Conservation (phyloP, 2,113 vertebrate species). For the Bos taurus region DNA sequence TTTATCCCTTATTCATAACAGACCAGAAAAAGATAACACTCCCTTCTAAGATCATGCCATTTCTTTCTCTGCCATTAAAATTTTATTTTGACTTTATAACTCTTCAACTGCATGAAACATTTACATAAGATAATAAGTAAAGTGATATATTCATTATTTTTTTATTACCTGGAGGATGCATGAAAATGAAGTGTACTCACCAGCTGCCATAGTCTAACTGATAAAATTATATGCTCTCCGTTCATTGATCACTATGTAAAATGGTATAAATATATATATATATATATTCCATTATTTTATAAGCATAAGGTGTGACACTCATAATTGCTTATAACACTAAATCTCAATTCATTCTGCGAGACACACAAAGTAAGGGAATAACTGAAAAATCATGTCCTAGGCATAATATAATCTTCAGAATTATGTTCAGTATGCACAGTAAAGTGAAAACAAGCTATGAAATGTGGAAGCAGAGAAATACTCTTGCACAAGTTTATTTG, state of each 20-base stretch:
- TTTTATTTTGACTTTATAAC: conserved; percentile 72
- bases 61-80: conserved; percentile 61
- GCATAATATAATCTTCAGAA: conserved; percentile 40
- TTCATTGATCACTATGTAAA: conserved; percentile 49
- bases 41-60: background rate
- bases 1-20: background rate
- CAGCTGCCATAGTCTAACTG: conserved; percentile 57
- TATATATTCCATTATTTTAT: conserved; percentile 56
- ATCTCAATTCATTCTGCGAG: conserved; percentile 28
- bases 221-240: conserved; percentile 60
- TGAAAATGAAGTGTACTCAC: conserved; percentile 67
- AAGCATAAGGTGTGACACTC: conserved; percentile 42
- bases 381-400: conserved; percentile 39
- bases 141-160: conserved; percentile 71
- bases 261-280: background rate
- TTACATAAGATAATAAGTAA: conserved; percentile 70
- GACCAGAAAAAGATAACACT: conserved; percentile 5
- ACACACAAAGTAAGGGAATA: background rate
- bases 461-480: conserved; percentile 31
- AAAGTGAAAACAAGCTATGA: conserved; percentile 49
- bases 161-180: conserved; percentile 66
- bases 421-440: conserved; percentile 50
- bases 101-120: conserved; percentile 69
- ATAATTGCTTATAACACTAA: conserved; percentile 56
- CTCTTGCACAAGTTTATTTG: background rate